phyloP scores from a whole-genome alignment of 2,888 invertebrate genomes.

The Esperia sulphurella region DNA sequence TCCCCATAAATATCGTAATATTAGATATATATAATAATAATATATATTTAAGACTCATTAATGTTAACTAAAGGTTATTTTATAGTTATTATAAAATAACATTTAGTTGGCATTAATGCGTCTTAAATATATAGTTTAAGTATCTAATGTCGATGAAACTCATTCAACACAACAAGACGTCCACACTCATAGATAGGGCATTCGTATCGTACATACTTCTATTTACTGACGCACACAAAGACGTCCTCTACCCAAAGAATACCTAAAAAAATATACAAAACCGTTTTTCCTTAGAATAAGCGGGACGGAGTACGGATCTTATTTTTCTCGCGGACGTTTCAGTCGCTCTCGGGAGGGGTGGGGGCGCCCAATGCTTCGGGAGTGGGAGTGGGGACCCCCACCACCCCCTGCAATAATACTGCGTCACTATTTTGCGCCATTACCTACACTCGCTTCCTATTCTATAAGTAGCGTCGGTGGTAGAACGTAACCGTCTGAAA shows the following conservation, averaged over 20 bases:
- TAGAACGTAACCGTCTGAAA: conserved; percentile 49
- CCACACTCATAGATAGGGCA: conserved; percentile 30
- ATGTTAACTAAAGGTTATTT: no score
- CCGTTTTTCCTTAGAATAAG: conserved; percentile 74
- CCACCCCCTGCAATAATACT: conserved; percentile 78
- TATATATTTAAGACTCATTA: no score
- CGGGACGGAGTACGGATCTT: conserved; percentile 77
- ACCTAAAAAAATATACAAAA: conserved; percentile 71
- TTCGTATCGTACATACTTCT: conserved; percentile 43
- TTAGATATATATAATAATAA: no score
- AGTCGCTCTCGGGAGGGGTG: conserved; percentile 62
- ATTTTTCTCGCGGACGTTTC: conserved; percentile 80
- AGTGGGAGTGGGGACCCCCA: conserved; percentile 44
- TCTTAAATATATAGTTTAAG: no score
- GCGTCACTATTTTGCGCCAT: conserved; percentile 81
- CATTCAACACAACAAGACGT: conserved; percentile 30
- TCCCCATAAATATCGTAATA: no score
- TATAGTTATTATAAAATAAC: no score
- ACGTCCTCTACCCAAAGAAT: conserved; percentile 41
- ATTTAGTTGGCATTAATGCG: no score
- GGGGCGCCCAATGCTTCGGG: conserved; percentile 24
- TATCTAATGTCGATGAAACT: conserved; percentile 17
- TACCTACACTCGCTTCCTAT: conserved; percentile 80
- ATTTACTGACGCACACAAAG: conserved; percentile 63
- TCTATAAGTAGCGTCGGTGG: conserved; percentile 70